Conservation (phyloP, 2,888 invertebrate genomes). For the Xestia c-nigrum region DNA sequence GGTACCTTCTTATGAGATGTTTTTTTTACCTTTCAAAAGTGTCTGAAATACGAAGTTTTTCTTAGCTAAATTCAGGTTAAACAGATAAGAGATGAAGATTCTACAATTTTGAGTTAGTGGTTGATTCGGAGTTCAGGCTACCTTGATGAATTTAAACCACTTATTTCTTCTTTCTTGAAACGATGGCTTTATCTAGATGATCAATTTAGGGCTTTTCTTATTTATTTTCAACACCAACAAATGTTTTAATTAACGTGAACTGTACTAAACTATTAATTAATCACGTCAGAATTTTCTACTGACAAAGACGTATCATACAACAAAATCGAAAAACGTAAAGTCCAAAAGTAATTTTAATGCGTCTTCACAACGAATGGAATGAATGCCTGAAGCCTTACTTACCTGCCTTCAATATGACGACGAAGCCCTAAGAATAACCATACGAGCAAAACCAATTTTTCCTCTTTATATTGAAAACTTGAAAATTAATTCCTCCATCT, state of each 20-base stretch:
- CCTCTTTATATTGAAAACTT: conserved; percentile 87
- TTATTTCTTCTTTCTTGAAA: background rate
- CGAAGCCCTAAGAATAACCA: conserved; percentile 76
- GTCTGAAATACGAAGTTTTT: background rate
- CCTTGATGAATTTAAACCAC: background rate
- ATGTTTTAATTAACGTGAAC: background rate
- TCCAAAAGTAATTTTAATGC: conserved; percentile 47
- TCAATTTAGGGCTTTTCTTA: background rate
- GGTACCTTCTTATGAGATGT: background rate
- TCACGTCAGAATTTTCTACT: background rate
- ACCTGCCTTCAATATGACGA: conserved; percentile 78
- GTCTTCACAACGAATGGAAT: conserved; percentile 29
- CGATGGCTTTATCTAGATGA: background rate
- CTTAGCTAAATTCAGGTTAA: background rate
- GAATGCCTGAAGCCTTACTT: conserved; percentile 76
- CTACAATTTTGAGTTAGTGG: background rate
- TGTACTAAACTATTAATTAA: background rate
- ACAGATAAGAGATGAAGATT: background rate
- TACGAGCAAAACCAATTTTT: conserved; percentile 79
- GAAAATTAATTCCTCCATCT: conserved; percentile 88
- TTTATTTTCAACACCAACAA: background rate
- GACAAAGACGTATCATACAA: conserved; percentile 2
- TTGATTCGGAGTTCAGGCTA: background rate
- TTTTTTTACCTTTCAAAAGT: no score
- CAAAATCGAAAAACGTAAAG: background rate